Base-by-base conservation (phyloP, 2,113 vertebrate species). In the Leptodactylus fuscus region DNA sequence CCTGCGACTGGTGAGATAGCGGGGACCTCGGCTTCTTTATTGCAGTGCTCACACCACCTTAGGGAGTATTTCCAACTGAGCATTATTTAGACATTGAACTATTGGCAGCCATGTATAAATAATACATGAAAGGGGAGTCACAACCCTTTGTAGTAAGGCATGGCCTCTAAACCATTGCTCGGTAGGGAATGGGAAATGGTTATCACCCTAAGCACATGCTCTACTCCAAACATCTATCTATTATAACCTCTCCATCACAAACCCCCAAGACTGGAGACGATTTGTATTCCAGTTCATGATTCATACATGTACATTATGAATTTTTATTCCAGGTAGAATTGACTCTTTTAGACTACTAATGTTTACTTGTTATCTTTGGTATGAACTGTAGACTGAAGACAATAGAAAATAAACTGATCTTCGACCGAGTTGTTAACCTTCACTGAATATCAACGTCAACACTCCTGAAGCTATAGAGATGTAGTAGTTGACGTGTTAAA, bases 21-120 rank as follows among this genome's bases (percentile, higher is more conserved):
- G 4, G 24, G 60, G 60, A 29, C 60, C 60, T 65, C 29, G 7
- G 60, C 60, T 65, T 65, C 60, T 34, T 18, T 15, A 16, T 18
- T 65, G 29, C 7, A 22, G 22, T 38, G 65, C 18, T 38, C 20
- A 38, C 16, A 18, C 16, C 11, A 69, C 16, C 34, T 20, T 16
- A 38, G 65, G 34, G 34, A 38, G 32, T 22, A 69, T 38, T 38
- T 67, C 2, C 65, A 38, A 4, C 16, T 36, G 38, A 36, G 65
- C 34, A 69, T 38, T 69, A 69, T 69, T 36, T 38, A 38, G 22
- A 69, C 65, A 69, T 20, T 20, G 32, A 69, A 22, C 32, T 18
- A 69, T 69, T 32, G 6, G 65, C 65, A 38, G 8, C 65, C 65
- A 69, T 69, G 16, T 69, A 69, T 69, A 36, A 69, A 69, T 65